Evolutionary conservation across 2,113 vertebrate genomes (phyloP), one percentile per base, ranked within the genome.

Genomic region (Odobenus rosmarus): DNA sequence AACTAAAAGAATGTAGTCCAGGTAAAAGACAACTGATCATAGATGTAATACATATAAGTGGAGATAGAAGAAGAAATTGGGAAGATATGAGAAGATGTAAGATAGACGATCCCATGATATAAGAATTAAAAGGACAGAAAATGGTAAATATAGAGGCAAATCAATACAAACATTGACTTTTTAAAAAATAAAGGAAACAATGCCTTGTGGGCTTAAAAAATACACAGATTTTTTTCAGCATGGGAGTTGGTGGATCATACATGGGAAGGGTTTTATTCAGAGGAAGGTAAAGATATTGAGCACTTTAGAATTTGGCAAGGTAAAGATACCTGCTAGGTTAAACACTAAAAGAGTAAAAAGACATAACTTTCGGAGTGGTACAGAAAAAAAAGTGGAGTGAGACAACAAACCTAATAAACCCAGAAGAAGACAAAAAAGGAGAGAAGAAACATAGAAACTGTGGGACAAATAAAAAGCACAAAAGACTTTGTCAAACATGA

Each of bases 151-250:
- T 23, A 74, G 28, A 93, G 26, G 39, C 90, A 90, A 93, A 59
- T 74, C 42, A 82, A 67, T 79, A 57, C 7, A 81, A 90, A 19
- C 39, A 90, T 2, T 51, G 51, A 51, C 51, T 51, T 21, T 69
- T 19, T 42, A 87, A 90, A 93, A n/a, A 92, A 94, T 81, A 88
- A 88, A 79, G 57, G 39, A 57, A 93, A 71, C 15, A 57, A 88
- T 92, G 55, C 12, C 19, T 61, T 28, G 0, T 33, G 64, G 9
- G 42, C 79, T 89, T 96, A 76, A 87, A 88, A 46, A 64, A 53
- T 15, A 36, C 36, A 31, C 4, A 81, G 39, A 61, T 76, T 74
- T 7, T 74, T 76, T 76, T 28, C 49, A 95, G 42, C 5, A 28
- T 19, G 83, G 18, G 24, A n/a, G 21, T 49, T 7, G 14, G 28